These are phyloP conservation scores for Glandiceps talaboti DNA, from an alignment of 53 echinoderm and acorn worm species.

Conservation along the genomic window DNA sequence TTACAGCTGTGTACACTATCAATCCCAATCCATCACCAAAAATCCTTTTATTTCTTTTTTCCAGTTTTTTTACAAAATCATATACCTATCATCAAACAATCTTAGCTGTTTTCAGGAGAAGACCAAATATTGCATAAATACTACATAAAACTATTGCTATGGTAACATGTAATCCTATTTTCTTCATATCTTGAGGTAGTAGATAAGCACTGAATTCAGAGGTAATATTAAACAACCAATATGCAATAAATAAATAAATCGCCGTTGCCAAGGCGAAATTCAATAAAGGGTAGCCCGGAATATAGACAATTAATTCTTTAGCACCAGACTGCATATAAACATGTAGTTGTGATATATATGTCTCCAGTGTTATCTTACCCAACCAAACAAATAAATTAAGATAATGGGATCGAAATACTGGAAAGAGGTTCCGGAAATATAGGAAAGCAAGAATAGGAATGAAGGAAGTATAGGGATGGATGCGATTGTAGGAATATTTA, in stretches of 20 bases:
- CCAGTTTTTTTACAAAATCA: too few relatives aligned
- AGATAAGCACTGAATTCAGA: conserved; percentile 52
- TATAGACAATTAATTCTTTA: conserved; percentile 40
- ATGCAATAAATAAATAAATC: conserved; percentile 48
- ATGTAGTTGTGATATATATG: conserved; percentile 69
- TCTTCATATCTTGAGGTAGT: conserved; percentile 42
- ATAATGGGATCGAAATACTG: conserved; percentile 42
- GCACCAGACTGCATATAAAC: conserved; percentile 59
- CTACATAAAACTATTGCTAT: conserved; percentile 18
- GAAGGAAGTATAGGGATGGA: conserved; percentile 72
- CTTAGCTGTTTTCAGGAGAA: conserved; percentile 32
- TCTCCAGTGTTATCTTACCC: conserved; percentile 72
- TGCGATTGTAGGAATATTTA: conserved; percentile 37
- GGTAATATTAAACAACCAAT: conserved; percentile 56
- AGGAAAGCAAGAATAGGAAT: conserved; percentile 53
- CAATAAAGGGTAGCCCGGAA: conserved; percentile 57
- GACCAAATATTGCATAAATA: conserved; percentile 35
- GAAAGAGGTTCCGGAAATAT: conserved; percentile 50
- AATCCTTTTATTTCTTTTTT: too few relatives aligned
- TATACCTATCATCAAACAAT: conserved; percentile 14
- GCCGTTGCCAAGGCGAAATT: conserved; percentile 48
- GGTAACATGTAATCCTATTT: conserved; percentile 19
- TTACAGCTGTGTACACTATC: too few relatives aligned
- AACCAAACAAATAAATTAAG: conserved; percentile 57
- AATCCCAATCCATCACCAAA: too few relatives aligned